Percentiles rank a stretch among this genome's conserved stretches.
Conservation (phyloP, 2,113 vertebrate species). For the Poecilia latipinna region DNA sequence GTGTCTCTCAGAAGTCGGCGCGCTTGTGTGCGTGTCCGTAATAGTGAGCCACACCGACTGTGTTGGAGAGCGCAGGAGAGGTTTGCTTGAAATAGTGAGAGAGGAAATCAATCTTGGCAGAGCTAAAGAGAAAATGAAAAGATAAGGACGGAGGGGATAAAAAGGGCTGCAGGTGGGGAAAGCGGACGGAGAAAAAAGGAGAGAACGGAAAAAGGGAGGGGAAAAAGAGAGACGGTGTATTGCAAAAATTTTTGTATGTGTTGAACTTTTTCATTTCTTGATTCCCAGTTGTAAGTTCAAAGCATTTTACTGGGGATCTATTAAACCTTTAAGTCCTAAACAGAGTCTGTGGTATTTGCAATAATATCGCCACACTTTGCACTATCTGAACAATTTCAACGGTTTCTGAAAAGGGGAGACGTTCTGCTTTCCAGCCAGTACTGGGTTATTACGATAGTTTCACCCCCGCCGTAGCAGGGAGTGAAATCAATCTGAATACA, state of each 20-base stretch:
- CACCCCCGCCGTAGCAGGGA: too few relatives aligned
- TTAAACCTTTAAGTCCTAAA: too few relatives aligned
- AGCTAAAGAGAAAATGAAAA: conserved; percentile 68
- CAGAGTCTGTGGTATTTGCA: too few relatives aligned
- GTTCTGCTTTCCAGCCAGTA: too few relatives aligned
- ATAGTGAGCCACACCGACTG: conserved; percentile 48
- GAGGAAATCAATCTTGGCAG: conserved; percentile 75
- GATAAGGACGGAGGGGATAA: conserved; percentile 65
- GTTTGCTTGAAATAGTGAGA: conserved; percentile 60
- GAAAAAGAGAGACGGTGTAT: neutral
- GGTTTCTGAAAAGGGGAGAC: too few relatives aligned
- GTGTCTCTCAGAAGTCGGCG: conserved; percentile 52
- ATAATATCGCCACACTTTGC: too few relatives aligned
- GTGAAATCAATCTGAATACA: too few relatives aligned
- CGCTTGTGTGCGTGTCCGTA: conserved; percentile 31
- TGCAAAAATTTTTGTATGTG: neutral
- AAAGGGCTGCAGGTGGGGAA: conserved; percentile 41
- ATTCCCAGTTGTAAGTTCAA: too few relatives aligned
- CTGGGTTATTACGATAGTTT: too few relatives aligned
- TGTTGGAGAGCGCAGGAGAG: conserved; percentile 52
- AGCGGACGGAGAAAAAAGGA: neutral
- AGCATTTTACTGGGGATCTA: too few relatives aligned
- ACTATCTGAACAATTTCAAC: too few relatives aligned
- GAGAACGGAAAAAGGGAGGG: neutral
- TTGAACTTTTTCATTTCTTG: neutral